A percentile compares a stretch with the other conserved stretches of the same genome.
phyloP scores from a whole-genome alignment of 1,140 invertebrate genomes.

The Sipha flava region DNA sequence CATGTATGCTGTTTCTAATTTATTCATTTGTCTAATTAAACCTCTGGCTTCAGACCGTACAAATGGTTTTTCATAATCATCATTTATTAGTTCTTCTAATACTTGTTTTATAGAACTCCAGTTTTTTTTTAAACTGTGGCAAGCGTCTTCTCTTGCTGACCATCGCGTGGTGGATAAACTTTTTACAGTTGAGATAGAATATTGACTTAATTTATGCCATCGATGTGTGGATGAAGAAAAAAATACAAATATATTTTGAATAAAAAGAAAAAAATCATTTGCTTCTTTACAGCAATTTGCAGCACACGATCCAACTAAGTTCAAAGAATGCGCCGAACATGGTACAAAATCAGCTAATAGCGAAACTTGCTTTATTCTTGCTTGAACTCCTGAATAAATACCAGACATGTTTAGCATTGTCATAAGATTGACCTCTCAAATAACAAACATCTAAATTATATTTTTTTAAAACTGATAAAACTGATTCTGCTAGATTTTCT shows the following conservation, averaged over 20 bases:
- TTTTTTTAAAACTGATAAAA: background rate
- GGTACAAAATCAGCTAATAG: background rate
- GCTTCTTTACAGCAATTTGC: too few species aligned
- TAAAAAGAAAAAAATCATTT: background rate
- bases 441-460: slow-evolving; percentile 30
- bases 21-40: slow-evolving; percentile 1
- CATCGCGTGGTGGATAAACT: background rate
- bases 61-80: background rate
- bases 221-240: background rate
- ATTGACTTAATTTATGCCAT: slow-evolving; percentile 5
- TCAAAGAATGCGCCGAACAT: slow-evolving; percentile 20
- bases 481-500: background rate
- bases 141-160: background rate
- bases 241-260: background rate
- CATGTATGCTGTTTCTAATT: background rate
- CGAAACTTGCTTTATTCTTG: slow-evolving; percentile 2
- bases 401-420: background rate
- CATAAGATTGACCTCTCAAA: slow-evolving; percentile 18
- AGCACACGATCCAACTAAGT: too few species aligned
- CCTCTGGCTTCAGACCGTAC: background rate
- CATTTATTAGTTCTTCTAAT: background rate
- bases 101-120: background rate
- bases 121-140: background rate
- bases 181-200: background rate
- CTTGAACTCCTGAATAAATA: slow-evolving; percentile 2